These are phyloP conservation scores for Arbacia lixula DNA, from an alignment of 53 echinoderm and acorn worm species.

Conservation along the genomic window DNA sequence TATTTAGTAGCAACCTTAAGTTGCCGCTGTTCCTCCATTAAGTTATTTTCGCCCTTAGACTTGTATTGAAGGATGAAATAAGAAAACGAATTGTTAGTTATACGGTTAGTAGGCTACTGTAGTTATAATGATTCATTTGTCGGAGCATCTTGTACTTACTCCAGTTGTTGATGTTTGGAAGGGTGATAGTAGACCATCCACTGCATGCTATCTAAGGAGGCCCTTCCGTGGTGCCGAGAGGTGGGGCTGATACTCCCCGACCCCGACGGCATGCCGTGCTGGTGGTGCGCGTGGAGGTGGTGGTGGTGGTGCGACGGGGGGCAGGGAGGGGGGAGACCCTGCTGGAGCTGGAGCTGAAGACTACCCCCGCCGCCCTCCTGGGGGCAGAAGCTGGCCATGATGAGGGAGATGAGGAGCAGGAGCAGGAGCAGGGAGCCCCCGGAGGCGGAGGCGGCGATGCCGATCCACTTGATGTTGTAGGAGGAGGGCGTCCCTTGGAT, in stretches of 20 bases:
- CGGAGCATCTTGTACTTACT: constrained; percentile 47
- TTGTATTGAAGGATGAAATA: too few relatives aligned
- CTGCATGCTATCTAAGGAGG: constrained; percentile 33
- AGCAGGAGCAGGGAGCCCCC: constrained; percentile 48
- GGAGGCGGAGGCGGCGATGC: constrained; percentile 51
- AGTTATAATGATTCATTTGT: too few relatives aligned
- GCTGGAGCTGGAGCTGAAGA: constrained; percentile 11
- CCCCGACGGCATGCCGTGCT: constrained; percentile 39
- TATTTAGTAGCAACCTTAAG: too few relatives aligned
- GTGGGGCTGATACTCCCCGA: constrained; percentile 37
- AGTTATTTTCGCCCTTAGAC: too few relatives aligned
- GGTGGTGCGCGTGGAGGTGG: constrained; percentile 8
- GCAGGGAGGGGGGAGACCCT: constrained; percentile 17
- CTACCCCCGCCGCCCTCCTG: constrained; percentile 16
- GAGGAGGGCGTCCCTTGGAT: constrained; percentile 50
- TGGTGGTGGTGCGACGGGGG: constrained; percentile 40
- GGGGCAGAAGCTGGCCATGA: constrained; percentile 57
- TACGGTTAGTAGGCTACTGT: too few relatives aligned
- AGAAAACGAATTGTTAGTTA: too few relatives aligned
- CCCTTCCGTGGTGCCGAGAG: background rate
- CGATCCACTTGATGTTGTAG: constrained; percentile 54
- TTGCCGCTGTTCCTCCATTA: too few relatives aligned
- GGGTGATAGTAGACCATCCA: constrained; percentile 58
- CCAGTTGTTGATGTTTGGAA: constrained; percentile 47
- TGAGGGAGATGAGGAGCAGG: constrained; percentile 53